Evolutionary conservation across 2,113 vertebrate species (phyloP), one percentile per base, ranked within the genome.

Genomic region (Chrysochloris asiatica): DNA sequence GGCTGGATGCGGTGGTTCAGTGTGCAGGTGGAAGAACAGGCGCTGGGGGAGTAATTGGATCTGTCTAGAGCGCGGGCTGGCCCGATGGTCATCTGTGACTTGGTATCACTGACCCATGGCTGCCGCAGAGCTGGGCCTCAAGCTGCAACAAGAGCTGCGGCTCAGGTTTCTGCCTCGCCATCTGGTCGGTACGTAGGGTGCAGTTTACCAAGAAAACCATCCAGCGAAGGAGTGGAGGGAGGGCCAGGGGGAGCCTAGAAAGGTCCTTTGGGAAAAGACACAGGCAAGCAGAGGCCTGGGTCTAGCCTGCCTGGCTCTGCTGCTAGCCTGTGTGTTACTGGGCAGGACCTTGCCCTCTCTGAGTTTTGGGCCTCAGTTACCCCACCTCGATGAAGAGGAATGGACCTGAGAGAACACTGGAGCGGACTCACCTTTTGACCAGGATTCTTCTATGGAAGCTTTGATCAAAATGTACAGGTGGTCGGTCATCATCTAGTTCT

Each of bases 81-180:
- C 50, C 22, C 0, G 1, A 2, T 16, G 73, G 17, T 52, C 82
- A 67, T 78, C 92, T 38, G 88, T 50, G 89, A 41, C 50, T 83
- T 0, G 1, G 43, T 54, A 11, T 79, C 90, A 22, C 50, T 71
- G 50, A 81, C 67, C 30, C 28, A 3, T 38, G 54, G 41, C 81
- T 80, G 86, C 81, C 54, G 8, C 75, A 36, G n/a, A 47, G n/a
- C 89, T 14, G 36, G 80, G 76, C n/a, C 86, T 75, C 81, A 8
- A 38, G 50, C 47, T 75, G n/a, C 47, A 45, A 33, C 69, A 9
- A 41, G 26, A 72, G 11, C 45, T 50, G 9, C 48, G 5, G 8
- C 83, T 95, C 93, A 56, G 2, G 76, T 90, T 90, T 76, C 94
- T 45, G 85, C 43, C 50, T n/a, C 0, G 0, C 73, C 83, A 92